Percentiles rank a stretch among this genome's conserved stretches.
Conservation (phyloP, 2,113 vertebrate species). For the Oncorhynchus mykiss region DNA sequence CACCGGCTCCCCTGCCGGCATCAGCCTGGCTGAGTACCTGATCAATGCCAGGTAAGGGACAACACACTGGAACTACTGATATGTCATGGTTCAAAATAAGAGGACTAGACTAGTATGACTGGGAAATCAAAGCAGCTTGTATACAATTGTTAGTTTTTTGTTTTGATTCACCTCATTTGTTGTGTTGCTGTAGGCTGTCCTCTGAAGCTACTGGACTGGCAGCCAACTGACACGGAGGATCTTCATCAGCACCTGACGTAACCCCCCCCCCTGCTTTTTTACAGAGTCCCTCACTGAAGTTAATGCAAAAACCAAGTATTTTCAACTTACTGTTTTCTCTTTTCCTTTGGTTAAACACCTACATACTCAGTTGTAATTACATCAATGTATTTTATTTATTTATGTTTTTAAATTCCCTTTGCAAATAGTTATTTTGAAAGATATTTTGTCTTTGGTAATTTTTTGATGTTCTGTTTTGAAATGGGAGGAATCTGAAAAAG, state of each 20-base stretch:
- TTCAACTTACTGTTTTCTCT: constrained; percentile 78
- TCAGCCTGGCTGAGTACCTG: constrained; percentile 98
- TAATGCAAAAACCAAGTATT: constrained; percentile 90
- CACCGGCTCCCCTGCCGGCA: constrained; percentile 95
- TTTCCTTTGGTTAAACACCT: constrained; percentile 74
- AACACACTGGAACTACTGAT: neutral
- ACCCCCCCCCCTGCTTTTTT: constrained; percentile 83
- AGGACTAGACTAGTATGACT: neutral
- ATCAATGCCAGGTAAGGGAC: constrained; percentile 94
- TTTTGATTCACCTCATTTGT: neutral
- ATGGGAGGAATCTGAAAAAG: constrained; percentile 88
- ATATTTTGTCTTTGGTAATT: constrained; percentile 66
- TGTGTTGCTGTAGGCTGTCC: constrained; percentile 84
- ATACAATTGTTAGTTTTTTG: neutral
- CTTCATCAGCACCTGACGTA: constrained; percentile 70
- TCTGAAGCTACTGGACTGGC: constrained; percentile 97
- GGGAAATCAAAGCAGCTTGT: neutral
- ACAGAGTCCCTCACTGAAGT: constrained; percentile 82
- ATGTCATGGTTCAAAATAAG: too few relatives aligned
- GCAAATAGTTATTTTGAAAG: constrained; percentile 83
- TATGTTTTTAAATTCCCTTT: constrained; percentile 84
- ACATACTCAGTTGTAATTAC: constrained; percentile 62
- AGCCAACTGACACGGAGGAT: constrained; percentile 88
- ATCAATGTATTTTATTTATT: constrained; percentile 72
- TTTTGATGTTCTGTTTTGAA: constrained; percentile 65